Evolutionary conservation across 2,113 vertebrate species (phyloP).

Genomic region (Callipepla squamata): DNA sequence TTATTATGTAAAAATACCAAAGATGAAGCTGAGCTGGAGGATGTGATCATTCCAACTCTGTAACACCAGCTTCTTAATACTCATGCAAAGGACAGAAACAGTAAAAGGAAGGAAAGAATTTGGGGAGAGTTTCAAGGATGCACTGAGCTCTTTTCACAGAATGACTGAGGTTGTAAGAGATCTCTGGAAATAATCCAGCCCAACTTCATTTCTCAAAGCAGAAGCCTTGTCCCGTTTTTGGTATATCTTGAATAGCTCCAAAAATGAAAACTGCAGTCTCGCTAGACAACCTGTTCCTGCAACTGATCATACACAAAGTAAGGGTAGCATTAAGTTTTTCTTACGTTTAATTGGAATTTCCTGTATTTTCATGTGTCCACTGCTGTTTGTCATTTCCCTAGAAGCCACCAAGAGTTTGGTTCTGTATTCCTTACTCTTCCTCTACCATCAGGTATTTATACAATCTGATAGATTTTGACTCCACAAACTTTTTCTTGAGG

Average conservation of each 20-base stretch:
- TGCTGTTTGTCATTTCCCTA: neutral
- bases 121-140: neutral
- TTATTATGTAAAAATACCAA: neutral
- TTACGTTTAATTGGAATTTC: neutral
- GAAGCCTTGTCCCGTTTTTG: neutral
- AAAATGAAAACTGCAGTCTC: neutral
- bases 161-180: neutral
- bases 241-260: neutral
- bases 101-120: neutral
- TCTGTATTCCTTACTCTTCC: neutral
- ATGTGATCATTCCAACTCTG: neutral
- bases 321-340: neutral
- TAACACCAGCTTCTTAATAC: neutral
- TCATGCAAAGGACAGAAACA: neutral
- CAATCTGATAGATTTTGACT: neutral
- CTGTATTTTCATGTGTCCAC: neutral
- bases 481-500: neutral
- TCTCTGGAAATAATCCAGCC: neutral
- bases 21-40: neutral
- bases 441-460: neutral
- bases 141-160: neutral
- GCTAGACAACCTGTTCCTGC: neutral
- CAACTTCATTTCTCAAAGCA: neutral
- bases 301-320: neutral
- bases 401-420: neutral